A percentile compares a stretch with the other conserved stretches of the same genome.
phyloP scores from a whole-genome alignment of 2,113 vertebrate species.

The Phrynosoma blainvillii region DNA sequence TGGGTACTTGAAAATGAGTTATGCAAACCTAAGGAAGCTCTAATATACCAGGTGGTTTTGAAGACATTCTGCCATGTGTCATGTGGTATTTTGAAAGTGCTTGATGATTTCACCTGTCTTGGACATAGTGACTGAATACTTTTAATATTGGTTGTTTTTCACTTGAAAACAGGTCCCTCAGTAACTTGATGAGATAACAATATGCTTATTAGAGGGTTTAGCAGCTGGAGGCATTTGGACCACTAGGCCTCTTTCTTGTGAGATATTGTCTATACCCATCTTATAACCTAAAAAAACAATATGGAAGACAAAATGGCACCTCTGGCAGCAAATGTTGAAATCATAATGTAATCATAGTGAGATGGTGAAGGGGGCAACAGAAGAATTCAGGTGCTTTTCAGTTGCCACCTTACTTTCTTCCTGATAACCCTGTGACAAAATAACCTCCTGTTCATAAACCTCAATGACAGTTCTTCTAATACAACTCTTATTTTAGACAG shows the following conservation, averaged over 20 bases:
- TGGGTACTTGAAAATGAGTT: too few relatives aligned
- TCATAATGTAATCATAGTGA: not conserved
- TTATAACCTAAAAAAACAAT: not conserved
- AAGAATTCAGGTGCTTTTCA: not conserved
- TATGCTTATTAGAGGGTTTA: not conserved
- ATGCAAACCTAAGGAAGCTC: too few relatives aligned
- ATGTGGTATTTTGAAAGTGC: not conserved
- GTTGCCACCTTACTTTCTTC: not conserved
- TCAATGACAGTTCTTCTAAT: not conserved
- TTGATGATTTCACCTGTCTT: not conserved
- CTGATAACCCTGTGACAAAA: not conserved
- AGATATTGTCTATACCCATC: not conserved
- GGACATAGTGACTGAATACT: not conserved
- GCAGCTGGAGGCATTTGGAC: not conserved
- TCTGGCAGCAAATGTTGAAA: not conserved
- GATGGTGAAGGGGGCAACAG: too few relatives aligned
- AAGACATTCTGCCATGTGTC: not conserved
- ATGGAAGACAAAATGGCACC: too few relatives aligned
- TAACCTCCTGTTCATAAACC: not conserved
- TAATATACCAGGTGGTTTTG: too few relatives aligned
- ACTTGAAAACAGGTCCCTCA: not conserved
- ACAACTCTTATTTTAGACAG: not conserved
- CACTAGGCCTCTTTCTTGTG: not conserved
- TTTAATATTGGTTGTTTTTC: not conserved
- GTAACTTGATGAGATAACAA: not conserved